Evolutionary conservation across 2,113 vertebrate species (phyloP).

Genomic region (Amphiprion percula): DNA sequence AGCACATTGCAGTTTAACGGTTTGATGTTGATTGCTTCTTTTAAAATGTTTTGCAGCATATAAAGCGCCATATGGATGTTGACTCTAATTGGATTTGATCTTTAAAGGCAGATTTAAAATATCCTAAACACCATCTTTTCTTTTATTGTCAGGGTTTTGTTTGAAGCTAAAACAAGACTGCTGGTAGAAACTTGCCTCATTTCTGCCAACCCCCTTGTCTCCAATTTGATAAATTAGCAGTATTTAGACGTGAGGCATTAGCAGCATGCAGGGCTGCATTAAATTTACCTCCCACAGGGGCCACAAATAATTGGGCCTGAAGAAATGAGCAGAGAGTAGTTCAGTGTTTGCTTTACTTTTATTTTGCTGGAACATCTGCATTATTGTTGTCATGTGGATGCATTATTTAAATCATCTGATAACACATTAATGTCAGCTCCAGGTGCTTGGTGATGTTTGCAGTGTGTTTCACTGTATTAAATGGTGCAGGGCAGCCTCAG

Average conservation of each 20-base stretch:
- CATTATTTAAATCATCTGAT: not conserved
- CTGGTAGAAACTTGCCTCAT: not conserved
- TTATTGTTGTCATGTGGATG: not conserved
- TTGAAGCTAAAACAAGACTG: too few relatives aligned
- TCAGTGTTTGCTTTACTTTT: not conserved
- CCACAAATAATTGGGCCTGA: constrained; percentile 14
- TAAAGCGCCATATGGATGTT: too few relatives aligned
- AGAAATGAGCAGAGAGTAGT: not conserved
- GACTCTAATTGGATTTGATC: too few relatives aligned
- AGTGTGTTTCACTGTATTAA: constrained; percentile 21
- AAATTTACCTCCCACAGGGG: constrained; percentile 37
- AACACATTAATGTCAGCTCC: not conserved
- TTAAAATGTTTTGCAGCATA: too few relatives aligned
- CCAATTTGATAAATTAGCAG: constrained; percentile 31
- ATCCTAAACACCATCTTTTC: not conserved
- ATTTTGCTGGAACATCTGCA: not conserved
- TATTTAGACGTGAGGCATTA: constrained; percentile 33
- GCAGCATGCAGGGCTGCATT: constrained; percentile 13
- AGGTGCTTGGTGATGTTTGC: constrained; percentile 3
- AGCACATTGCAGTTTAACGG: too few relatives aligned
- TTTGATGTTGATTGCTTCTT: too few relatives aligned
- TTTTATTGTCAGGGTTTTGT: not conserved
- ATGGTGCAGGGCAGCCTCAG: not conserved
- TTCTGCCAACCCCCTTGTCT: constrained; percentile 5
- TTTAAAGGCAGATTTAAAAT: too few relatives aligned